Base-by-base conservation (phyloP, 2,797 vertebrate genomes). In the Anabacerthia variegaticeps region DNA sequence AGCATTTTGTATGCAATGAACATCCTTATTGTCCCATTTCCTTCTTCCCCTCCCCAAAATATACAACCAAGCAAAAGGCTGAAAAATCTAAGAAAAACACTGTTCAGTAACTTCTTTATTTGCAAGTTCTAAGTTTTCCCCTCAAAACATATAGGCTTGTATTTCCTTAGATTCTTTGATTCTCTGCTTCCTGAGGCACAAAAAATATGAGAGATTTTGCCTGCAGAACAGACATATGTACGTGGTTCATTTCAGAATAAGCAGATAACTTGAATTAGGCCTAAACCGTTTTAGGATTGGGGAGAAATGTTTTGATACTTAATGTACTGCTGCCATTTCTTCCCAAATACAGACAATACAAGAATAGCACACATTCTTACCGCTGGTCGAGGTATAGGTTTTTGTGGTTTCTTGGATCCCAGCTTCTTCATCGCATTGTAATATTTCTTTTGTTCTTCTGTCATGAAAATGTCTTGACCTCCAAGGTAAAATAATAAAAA, bases 361-460 rank as follows among this genome's bases (percentile, higher is more conserved):
- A 58, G 43, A 88, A 65, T 3, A 80, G 36, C 26, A 71, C 18
- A 6, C 14, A 17, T 81, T 82, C 97, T 98, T 98, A 99, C 99
- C 34, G 97, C 92, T 97, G 99, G 99, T 62, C 99, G 98, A 46
- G 99, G 99, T 95, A 99, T 99, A 37, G 99, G 99, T 95, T 99
- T 99, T 95, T 99, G 99, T 71, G 99, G 99, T 96, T 99, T 99
- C 96, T 99, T 99, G 80, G 99, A 99, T 14, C 99, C 99, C 55
- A 99, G 94, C 79, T 99, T 99, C 97, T 99, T 99, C 99, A 99
- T 99, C 67, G 99, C 99, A 96, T 99, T 99, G 90, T 99, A 99
- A 68, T 99, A 99, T 97, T 99, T 99, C 96, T 99, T 99, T 94
- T 99, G 99, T 97, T 99, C 99, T 97, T 99, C 99, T 56, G 99